phyloP scores from a whole-genome alignment of 2,888 invertebrate genomes.

The Pogonocherus hispidulus region DNA sequence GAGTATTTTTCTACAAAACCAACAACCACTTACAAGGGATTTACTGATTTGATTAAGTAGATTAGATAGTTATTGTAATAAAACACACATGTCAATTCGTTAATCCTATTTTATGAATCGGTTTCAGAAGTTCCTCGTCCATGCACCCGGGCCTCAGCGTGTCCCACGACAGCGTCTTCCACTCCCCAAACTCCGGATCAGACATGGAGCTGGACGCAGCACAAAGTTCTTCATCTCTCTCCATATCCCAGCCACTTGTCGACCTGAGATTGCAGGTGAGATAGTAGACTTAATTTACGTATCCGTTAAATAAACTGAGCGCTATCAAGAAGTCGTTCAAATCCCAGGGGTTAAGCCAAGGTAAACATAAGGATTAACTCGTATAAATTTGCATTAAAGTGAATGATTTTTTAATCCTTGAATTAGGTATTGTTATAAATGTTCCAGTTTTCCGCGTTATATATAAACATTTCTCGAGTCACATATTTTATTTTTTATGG shows the following conservation, averaged over 20 bases:
- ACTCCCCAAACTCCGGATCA: conserved; percentile 76
- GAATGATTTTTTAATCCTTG: neutral
- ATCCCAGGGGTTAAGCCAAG: neutral
- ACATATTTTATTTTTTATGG: too few species aligned
- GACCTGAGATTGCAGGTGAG: conserved; percentile 66
- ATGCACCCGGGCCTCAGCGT: conserved; percentile 78
- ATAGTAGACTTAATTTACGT: conserved; percentile 3
- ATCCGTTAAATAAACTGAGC: neutral
- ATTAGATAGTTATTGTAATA: conserved; percentile 15
- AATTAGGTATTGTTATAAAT: too few species aligned
- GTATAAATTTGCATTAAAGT: neutral
- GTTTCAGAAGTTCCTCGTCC: conserved; percentile 64
- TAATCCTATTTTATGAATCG: neutral
- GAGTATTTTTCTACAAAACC: too few species aligned
- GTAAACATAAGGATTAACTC: neutral
- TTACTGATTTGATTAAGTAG: conserved; percentile 2
- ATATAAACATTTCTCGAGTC: too few species aligned
- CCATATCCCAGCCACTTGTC: conserved; percentile 65
- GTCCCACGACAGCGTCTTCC: conserved; percentile 93
- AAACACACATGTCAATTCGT: neutral
- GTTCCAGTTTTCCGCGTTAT: too few species aligned
- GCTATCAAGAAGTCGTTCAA: too few species aligned
- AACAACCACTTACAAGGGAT: neutral
- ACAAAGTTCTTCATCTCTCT: conserved; percentile 68
- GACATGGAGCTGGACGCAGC: conserved; percentile 70